Evolutionary conservation across 2,888 invertebrate species (phyloP), one percentile per base, ranked within the genome.

Genomic region (Ischnus inquisitorius): DNA sequence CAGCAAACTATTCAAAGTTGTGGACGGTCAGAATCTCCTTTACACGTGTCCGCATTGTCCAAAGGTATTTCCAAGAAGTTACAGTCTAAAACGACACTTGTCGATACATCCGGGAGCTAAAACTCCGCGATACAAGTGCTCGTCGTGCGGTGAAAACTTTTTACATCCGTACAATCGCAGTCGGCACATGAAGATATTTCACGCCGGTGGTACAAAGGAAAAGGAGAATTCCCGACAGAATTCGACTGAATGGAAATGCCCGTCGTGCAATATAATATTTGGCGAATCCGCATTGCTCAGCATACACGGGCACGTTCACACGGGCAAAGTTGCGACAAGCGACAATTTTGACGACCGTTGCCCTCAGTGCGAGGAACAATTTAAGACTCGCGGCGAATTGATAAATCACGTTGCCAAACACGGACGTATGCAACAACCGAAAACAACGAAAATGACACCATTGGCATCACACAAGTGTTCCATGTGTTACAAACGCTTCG

Each of bases 401-500:
- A 92, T 94, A 10, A 92, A 93, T 60, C 95, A 95, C 86, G 94
- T 95, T 3, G 91, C 94, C 22, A 92, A 92, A 65, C 95, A 95
- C 86, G 94, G 93, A 0, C 92, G 87, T 67, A 78, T 87, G 43
- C 78, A 87, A 82, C 84, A 83, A 62, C 64, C 92, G 6, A 94
- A 93, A 85, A 90, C 93, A 14, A 79, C 82, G 69, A 90, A 92
- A 46, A 94, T 94, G 80, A 86, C 88, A 10, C 82, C 86, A 19
- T 72, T 90, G 39, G 89, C 92, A 28, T 88, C 91, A 16, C 94
- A 94, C 89, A 96, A 96, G 89, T 97, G 96, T 92, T 94, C 94
- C 1, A 93, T 95, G 88, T 97, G 96, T 90, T 95, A 95, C 89
- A 96, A 96, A 92, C 93, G 95, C 41, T 96, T 96, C 92, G 94